Evolutionary conservation across 35 echinoderm and acorn worm species (phyloP).

Genomic region (Acanthaster planci): DNA sequence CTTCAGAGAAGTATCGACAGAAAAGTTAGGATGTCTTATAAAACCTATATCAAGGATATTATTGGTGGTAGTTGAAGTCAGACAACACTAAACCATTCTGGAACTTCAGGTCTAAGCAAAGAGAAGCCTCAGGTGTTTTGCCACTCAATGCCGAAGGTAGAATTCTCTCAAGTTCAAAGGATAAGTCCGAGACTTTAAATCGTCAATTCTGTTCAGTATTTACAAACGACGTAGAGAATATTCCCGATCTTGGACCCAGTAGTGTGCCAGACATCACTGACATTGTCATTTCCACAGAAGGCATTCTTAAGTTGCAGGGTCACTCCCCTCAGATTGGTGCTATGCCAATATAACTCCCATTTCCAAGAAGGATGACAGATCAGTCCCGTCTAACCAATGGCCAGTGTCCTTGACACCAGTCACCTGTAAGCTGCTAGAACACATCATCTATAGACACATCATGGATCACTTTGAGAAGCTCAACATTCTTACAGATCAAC

Average conservation of each 20-base stretch:
- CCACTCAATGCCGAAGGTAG: background rate
- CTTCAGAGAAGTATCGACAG: background rate
- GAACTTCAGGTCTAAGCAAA: slow-evolving; percentile 47
- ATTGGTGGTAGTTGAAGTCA: slow-evolving; percentile 39
- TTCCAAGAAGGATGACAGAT: no score
- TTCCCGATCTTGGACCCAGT: slow-evolving; percentile 23
- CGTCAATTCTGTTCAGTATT: slow-evolving; percentile 52
- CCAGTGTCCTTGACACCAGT: no score
- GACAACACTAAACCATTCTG: slow-evolving; percentile 58
- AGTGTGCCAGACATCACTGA: slow-evolving; percentile 28
- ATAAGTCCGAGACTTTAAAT: slow-evolving; percentile 41
- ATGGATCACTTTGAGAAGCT: no score
- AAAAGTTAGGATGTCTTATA: slow-evolving; percentile 35
- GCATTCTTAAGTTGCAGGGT: slow-evolving; percentile 24
- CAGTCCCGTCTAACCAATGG: no score
- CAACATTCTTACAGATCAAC: no score
- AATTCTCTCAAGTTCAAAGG: slow-evolving; percentile 31
- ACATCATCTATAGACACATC: no score
- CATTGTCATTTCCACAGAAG: slow-evolving; percentile 37
- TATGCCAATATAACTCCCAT: no score
- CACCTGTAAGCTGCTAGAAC: no score
- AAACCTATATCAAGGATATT: slow-evolving; percentile 33
- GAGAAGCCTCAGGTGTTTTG: slow-evolving; percentile 40
- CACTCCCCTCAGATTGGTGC: no score
- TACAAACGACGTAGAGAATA: slow-evolving; percentile 9